phyloP scores from a whole-genome alignment of 2,888 invertebrate species.

The Andrena fulva region DNA sequence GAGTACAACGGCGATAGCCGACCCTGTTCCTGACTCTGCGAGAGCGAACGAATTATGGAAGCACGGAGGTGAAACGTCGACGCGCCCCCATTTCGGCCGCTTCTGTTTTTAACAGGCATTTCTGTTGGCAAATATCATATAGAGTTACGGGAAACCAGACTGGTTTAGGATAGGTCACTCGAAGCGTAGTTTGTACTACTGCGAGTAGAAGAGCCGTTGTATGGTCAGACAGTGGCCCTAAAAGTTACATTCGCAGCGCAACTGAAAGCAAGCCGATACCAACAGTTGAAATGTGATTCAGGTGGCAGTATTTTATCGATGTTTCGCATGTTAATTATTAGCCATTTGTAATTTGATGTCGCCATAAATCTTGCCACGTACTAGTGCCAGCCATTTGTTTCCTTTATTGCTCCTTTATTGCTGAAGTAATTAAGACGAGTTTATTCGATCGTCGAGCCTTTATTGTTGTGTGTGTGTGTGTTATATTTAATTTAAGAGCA shows the following conservation, averaged over 20 bases:
- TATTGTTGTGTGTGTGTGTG: constrained; percentile 20
- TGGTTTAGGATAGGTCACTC: not conserved
- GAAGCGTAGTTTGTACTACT: not conserved
- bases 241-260: too few species aligned
- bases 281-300: not conserved
- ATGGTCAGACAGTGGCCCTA: not conserved
- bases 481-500: constrained; percentile 33
- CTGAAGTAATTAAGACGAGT: constrained; percentile 44
- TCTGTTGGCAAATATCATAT: not conserved
- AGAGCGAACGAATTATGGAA: not conserved
- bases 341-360: constrained; percentile 6
- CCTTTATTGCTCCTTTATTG: constrained; percentile 32
- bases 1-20: not conserved
- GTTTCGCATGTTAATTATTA: constrained; percentile 20
- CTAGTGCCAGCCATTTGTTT: constrained; percentile 22
- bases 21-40: not conserved
- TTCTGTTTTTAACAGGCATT: not conserved
- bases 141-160: too few species aligned
- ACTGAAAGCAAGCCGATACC: not conserved
- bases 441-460: not conserved
- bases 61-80: not conserved
- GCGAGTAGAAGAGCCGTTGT: not conserved
- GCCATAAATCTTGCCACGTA: constrained; percentile 25
- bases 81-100: not conserved
- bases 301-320: constrained; percentile 11